Evolutionary conservation across 2,888 invertebrate genomes (phyloP), one percentile per base, ranked within the genome.

Genomic region (Lymantria dispar): DNA sequence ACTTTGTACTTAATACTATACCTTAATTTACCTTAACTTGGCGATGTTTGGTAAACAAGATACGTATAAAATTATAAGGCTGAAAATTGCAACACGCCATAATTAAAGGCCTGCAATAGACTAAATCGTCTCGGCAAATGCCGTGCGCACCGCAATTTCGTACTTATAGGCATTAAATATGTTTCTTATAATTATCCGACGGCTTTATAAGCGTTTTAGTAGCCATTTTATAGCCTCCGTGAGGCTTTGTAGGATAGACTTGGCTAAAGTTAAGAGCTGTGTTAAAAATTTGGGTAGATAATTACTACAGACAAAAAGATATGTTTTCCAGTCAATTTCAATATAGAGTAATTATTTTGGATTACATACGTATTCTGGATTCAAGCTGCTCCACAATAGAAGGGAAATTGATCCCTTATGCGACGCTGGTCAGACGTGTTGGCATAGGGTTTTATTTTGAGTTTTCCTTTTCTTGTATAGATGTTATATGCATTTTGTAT

Each of bases 161-260:
- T 68, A 54, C 64, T 68, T 74, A 62, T 59, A 58, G 69, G 57
- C 61, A 68, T 68, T 66, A 70, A 70, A 60, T 64, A 64, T 69
- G 70, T 70, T 75, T 73, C 74, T 74, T 74, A 68, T 72, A 76
- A 73, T 76, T 74, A 71, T 71, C 69, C 65, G 52, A 46, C 47
- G 60, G 66, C 60, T 72, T 75, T 68, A 61, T 58, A 58, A 56
- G 56, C 55, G 61, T 76, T 80, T 74, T 63, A 71, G 58, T 54
- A 37, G 31, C 64, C 72, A 65, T 46, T 73, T 76, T 72, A 73
- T 66, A 54, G 68, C 60, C 59, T 46, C 51, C 51, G 55, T 50
- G 67, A 64, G 59, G 60, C 67, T 66, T 56, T 57, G 42, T 52
- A 56, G 63, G 68, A 71, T 68, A 61, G 58, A 57, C 52, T 66